Evolutionary conservation across 2,797 vertebrate species (phyloP), one percentile per base, ranked within the genome.

Genomic region (Pangasius krempfi): DNA sequence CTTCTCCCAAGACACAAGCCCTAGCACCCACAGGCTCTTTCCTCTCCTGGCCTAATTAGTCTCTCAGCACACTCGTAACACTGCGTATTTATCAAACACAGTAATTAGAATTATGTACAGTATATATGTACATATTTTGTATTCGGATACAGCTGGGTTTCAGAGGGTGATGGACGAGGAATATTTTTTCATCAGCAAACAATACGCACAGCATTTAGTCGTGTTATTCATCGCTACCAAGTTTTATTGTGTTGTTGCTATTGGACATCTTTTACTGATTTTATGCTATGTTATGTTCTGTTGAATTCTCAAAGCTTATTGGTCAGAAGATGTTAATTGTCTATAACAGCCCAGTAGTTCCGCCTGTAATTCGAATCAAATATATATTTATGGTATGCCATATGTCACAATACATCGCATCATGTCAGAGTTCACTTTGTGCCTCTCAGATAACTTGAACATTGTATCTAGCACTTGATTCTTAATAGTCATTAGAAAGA

Each of bases 31-130:
- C 94, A 86, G 90, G 89, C 92, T 92, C 92, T 89, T 87, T 92
- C 93, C 94, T 92, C 93, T 93, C 73, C 88, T 94, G 91, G 92
- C 95, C 94, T 97, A 97, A 97, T 97, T 97, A 97, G 93, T 96
- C 96, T 95, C 96, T 90, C 84, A 94, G 92, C 91, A 92, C 93
- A 73, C 91, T 91, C 92, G 90, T 96, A 95, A 94, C 91, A 78
- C 91, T 90, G 92, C 83, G 89, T 96, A 96, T 97, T 96, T 94
- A 96, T 96, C 95, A 96, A 92, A 89, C 93, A 94, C 95, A 95
- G 95, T 94, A 96, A 96, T 96, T 85, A 73, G 50, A 62, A 75
- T 86, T 75, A 85, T 27, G 66, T 85, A 56, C 27, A 22, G 40
- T 58, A 58, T 73, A 73, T 73, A 85, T 22, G 91, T 94, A 91